phyloP scores from a whole-genome alignment of 2,888 invertebrate genomes.

The Dynastes maya region DNA sequence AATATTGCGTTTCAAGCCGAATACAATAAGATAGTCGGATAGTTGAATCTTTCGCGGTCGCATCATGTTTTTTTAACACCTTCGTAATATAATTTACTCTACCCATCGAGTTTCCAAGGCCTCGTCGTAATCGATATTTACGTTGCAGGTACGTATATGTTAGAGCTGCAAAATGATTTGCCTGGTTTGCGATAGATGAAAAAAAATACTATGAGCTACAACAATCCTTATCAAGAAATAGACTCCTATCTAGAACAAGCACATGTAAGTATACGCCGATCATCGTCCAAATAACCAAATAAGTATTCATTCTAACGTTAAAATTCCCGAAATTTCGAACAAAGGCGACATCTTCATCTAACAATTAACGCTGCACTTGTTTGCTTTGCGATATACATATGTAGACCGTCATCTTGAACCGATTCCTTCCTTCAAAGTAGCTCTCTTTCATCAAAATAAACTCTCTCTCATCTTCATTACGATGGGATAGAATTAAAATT shows the following conservation, averaged over 20 bases:
- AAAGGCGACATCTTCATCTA: too few species aligned
- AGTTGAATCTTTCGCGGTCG: neutral
- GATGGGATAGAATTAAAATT: too few species aligned
- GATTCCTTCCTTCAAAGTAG: too few species aligned
- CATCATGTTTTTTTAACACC: constrained; percentile 33
- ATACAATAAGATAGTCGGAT: neutral
- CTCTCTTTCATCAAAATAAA: too few species aligned
- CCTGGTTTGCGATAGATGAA: constrained; percentile 55
- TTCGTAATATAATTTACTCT: constrained; percentile 43
- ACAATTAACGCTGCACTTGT: too few species aligned
- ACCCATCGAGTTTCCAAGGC: constrained; percentile 46
- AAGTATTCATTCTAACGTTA: too few species aligned
- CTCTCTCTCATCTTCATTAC: too few species aligned
- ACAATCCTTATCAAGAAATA: constrained; percentile 71
- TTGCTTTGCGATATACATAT: too few species aligned
- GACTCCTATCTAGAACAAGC: constrained; percentile 72
- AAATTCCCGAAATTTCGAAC: constrained; percentile 18
- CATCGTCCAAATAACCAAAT: too few species aligned
- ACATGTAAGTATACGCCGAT: constrained; percentile 65
- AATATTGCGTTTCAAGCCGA: neutral
- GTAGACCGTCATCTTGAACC: too few species aligned
- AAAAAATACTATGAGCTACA: constrained; percentile 60
- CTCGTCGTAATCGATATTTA: constrained; percentile 54
- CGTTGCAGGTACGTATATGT: constrained; percentile 48
- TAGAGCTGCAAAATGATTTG: constrained; percentile 60